phyloP scores from a whole-genome alignment of 2,888 invertebrate species.

The Corythucha ciliata region DNA sequence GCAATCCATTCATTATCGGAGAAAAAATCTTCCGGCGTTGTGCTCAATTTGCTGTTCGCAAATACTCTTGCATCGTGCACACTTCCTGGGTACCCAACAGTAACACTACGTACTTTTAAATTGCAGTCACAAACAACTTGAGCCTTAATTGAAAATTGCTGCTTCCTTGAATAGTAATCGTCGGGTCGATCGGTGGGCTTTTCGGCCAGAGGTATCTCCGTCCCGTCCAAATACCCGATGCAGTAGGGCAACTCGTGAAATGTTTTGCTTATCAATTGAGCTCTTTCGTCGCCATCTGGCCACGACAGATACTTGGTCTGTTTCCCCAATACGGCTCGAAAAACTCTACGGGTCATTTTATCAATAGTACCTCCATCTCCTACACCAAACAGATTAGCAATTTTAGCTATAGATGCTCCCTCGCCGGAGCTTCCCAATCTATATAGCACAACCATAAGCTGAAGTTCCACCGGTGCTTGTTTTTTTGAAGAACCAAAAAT shows the following conservation, averaged over 20 bases:
- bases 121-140: slow-evolving; percentile 19
- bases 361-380: slow-evolving; percentile 10
- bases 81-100: slow-evolving; percentile 11
- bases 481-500: background rate
- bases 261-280: background rate
- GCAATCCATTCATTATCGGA: slow-evolving; percentile 14
- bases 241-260: slow-evolving; percentile 15
- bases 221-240: slow-evolving; percentile 16
- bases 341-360: slow-evolving; percentile 1
- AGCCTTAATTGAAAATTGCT: slow-evolving; percentile 17
- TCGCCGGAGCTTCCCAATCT: slow-evolving; percentile 11
- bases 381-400: slow-evolving; percentile 11
- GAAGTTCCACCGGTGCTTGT: slow-evolving; percentile 2
- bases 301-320: background rate
- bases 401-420: slow-evolving; percentile 1
- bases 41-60: background rate
- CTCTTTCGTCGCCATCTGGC: slow-evolving; percentile 1
- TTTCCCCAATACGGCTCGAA: background rate
- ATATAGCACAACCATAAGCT: slow-evolving; percentile 7
- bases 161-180: slow-evolving; percentile 20
- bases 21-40: background rate
- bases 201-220: slow-evolving; percentile 22
- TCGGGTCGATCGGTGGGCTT: slow-evolving; percentile 10
- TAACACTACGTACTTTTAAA: slow-evolving; percentile 1
- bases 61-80: slow-evolving; percentile 16